Evolutionary conservation across 2,797 vertebrate species (phyloP), one percentile per base, ranked within the genome.

Genomic region (Oophaga sylvatica): DNA sequence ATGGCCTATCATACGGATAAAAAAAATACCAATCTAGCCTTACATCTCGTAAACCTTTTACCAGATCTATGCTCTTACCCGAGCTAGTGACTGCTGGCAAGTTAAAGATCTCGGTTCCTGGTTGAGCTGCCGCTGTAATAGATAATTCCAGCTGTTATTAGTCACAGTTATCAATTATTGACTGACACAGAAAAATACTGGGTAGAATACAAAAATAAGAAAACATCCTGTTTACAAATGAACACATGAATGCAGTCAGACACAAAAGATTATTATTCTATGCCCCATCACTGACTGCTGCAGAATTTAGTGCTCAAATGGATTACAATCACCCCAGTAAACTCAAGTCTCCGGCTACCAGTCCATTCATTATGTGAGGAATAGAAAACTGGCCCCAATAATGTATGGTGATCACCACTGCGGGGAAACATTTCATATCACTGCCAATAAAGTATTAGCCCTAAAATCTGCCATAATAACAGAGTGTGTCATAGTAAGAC

Each of bases 21-120:
- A 53, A 53, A 11, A 53, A 5, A 53, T 1, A 59, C 3, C 10
- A 11, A 70, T 5, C 67, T 71, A 19, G 8, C 17, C 16, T 0
- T 73, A 56, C 73, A 76, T 26, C 20, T 48, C 19, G 73, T 75
- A 16, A 26, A 16, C 12, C 15, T 1, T 15, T 48, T 5, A 67
- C 4, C 1, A 19, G 16, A 82, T 53, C 8, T 29, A 26, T 20
- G 41, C 22, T 67, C 96, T 96, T 92, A 99, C 98, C 96, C 93
- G 98, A 99, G 89, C 94, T 96, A 91, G 98, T 99, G 90, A 99
- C 98, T 88, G 98, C 98, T 85, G 98, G 98, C 93, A 99, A 91
- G 92, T 99, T 99, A 92, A 99, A 99, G 92, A 99, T 99, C 94
- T 99, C 98, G 79, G 98, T 99, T 93, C 98, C 98, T 84, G 98